Evolutionary conservation across 2,888 invertebrate genomes (phyloP), one percentile per base, ranked within the genome.

Genomic region (Limenitis arthemis): DNA sequence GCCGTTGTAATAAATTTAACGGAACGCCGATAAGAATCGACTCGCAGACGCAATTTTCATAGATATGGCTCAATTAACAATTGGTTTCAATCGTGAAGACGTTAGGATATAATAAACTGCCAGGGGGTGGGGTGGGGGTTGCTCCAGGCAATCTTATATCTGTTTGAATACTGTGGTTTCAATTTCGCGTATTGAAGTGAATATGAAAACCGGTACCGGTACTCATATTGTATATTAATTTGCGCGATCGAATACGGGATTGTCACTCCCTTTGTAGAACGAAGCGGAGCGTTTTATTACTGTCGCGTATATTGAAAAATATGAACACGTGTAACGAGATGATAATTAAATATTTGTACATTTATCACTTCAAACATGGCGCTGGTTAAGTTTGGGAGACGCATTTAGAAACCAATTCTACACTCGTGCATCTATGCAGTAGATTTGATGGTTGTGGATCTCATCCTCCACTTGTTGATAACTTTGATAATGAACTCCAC

Each of bases 11-110:
- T 84, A 84, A 83, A 82, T 83, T 79, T 75, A 75, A 79, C 80
- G 80, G 75, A 78, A 79, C 78, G 72, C 77, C 81, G 84, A 83
- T 84, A 83, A 82, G 82, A 77, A 83, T 85, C 84, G 79, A 70
- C 69, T 68, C 72, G 73, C 73, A 76, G 79, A 79, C 80, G 79
- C 79, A 78, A 83, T 82, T 84, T 80, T 84, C 85, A 82, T 81
- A 85, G 86, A 86, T 85, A 86, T 80, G 77, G 81, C 86, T 86
- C 86, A 85, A 86, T 85, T 86, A 85, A 86, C 86, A 85, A 84
- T 83, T 77, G 86, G 82, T 83, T 84, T 84, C 84, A 84, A 84
- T 85, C 84, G 83, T 70, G 82, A 83, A 82, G 83, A 84, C 84
- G 80, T 81, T 79, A 77, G 78, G 75, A 74, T 70, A 72, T 82